Percentiles rank a stretch among this genome's conserved stretches.
These are phyloP conservation scores for Eonycteris spelaea DNA, from an alignment of 2,113 vertebrate species.

Conservation along the genomic window DNA sequence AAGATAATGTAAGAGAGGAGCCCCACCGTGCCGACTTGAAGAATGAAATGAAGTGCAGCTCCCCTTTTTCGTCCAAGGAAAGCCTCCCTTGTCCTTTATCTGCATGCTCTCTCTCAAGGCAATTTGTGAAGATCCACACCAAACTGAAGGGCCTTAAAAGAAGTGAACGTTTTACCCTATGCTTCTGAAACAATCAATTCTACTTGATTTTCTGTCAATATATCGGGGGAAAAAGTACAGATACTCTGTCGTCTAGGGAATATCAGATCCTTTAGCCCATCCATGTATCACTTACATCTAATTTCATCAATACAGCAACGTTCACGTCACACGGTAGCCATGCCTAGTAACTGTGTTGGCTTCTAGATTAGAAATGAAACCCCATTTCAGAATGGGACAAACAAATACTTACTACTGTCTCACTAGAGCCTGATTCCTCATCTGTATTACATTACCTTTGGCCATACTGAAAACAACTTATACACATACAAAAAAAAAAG, in stretches of 20 bases:
- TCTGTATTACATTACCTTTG: not conserved
- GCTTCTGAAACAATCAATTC: not conserved
- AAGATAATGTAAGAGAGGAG: not conserved
- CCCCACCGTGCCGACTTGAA: accelerated
- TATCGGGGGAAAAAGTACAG: not conserved
- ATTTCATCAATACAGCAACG: not conserved
- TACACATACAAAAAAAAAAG: not conserved
- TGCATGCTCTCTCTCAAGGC: not conserved
- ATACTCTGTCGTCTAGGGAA: not conserved
- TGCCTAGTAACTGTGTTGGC: too few species aligned
- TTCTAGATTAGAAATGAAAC: not conserved
- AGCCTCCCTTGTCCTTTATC: not conserved
- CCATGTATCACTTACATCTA: not conserved
- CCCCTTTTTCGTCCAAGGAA: not conserved
- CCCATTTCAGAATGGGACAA: accelerated
- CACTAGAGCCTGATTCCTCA: not conserved
- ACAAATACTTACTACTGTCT: accelerated
- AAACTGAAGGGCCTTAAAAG: not conserved
- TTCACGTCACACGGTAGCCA: accelerated
- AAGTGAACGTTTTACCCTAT: not conserved
- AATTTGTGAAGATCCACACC: not conserved
- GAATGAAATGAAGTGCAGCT: not conserved
- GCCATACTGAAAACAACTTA: not conserved
- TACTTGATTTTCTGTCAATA: not conserved
- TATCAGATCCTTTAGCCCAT: not conserved